Evolutionary conservation across 92 coral and sea anemone genomes (phyloP), one percentile per base, ranked within the genome.

Genomic region (Desmophyllum pertusum): DNA sequence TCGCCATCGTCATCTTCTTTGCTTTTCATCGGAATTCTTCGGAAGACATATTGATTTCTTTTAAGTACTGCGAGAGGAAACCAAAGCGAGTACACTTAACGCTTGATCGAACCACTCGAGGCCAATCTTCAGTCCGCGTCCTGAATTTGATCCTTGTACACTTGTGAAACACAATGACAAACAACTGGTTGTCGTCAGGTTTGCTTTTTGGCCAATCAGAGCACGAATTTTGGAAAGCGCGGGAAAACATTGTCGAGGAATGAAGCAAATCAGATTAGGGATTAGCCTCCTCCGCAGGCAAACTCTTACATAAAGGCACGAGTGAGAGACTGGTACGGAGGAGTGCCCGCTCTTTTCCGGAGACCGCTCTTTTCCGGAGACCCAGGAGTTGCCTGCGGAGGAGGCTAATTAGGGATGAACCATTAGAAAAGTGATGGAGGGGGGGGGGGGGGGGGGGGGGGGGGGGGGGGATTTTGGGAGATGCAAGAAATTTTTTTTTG

Each of bases 21-120:
- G 14, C 18, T 53, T 41, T 62, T 64, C 74, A 83, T 75, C 36
- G 64, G 74, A 61, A 83, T 35, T 75, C 51, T 46, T 83, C 87
- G 48, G 19, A 10, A 2, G 87, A 65, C 87, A 83, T 83, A 2
- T 42, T 46, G 25, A 43, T 31, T 10, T 11, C 29, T 18, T 43
- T 76, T 23, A 27, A 19, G 39, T 61, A 6, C 23, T 50, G 53
- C 33, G 6, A 35, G 45, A 33, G 45, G 6, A 74, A 74, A 48
- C 61, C 38, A 10, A 59, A 30, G 70, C 55, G 55, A 15, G 55
- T 50, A n/a, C n/a, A n/a, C n/a, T n/a, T n/a, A n/a, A n/a, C 35
- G 33, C 11, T 59, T 3, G 15, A 59, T 1, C 53, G 2, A 48
- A 21, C 53, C 1, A 10, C 1, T 3, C 51, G 11, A 43, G 1